Percentiles rank a stretch among this genome's conserved stretches.
These are phyloP conservation scores for Scaptomyza pallida DNA, from an alignment of 1,140 invertebrate species.

Conservation along the genomic window DNA sequence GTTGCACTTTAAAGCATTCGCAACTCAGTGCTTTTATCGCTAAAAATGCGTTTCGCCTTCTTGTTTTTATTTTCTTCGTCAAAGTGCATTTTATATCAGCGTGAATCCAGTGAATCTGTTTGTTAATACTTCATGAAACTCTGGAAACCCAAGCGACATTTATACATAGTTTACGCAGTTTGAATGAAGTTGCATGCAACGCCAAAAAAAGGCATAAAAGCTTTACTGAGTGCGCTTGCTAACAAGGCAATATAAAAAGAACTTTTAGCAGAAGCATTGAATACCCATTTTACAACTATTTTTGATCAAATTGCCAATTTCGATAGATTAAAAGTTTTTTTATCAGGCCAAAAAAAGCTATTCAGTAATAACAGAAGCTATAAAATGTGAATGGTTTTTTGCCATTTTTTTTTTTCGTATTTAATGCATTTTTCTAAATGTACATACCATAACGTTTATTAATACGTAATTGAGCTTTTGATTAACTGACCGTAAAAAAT, in stretches of 20 bases:
- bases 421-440: no score
- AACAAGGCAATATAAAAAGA: no score
- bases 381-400: no score
- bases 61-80: slow-evolving; percentile 42
- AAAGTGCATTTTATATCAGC: slow-evolving; percentile 79
- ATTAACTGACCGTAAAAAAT: not conserved
- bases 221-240: not conserved
- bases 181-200: slow-evolving; percentile 1
- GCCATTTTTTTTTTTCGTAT: no score
- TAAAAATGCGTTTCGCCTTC: slow-evolving; percentile 54
- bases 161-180: not conserved
- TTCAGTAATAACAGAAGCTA: no score
- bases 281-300: no score
- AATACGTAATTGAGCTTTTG: not conserved
- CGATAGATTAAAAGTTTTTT: no score
- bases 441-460: no score
- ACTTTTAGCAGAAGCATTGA: not conserved
- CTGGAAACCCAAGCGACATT: not conserved
- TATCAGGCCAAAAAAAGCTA: no score
- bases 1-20: slow-evolving; percentile 72
- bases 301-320: no score
- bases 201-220: not conserved
- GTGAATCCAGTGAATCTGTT: slow-evolving; percentile 56
- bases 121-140: slow-evolving; percentile 66
- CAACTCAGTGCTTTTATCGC: slow-evolving; percentile 44